Percentiles rank a stretch among this genome's conserved stretches.
These are phyloP conservation scores for Hydraecia micacea DNA, from an alignment of 2,888 invertebrate species.

Conservation along the genomic window DNA sequence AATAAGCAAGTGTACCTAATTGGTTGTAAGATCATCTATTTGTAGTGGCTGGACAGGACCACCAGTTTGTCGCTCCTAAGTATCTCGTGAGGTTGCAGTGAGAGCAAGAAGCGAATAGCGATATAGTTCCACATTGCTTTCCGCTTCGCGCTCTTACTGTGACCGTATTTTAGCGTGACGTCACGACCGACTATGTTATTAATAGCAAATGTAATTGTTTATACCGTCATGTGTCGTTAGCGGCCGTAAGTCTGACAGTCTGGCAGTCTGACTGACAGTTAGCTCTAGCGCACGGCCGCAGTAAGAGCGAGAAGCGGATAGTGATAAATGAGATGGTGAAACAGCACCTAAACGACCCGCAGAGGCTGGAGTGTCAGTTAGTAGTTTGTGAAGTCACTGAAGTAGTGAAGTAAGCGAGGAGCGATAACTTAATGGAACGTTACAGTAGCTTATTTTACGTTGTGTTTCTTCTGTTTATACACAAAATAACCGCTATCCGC, in stretches of 20 bases:
- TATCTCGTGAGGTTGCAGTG: conserved; percentile 42
- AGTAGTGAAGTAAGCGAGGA: not conserved
- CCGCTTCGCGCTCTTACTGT: not conserved
- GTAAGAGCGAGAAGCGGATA: not conserved
- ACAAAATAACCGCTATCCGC: conserved; percentile 42
- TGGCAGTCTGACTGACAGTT: not conserved
- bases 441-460: not conserved
- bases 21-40: not conserved
- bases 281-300: not conserved
- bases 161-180: not conserved
- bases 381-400: not conserved
- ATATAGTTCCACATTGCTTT: no score
- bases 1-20: not conserved
- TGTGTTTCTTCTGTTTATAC: not conserved
- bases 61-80: not conserved
- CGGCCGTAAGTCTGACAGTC: not conserved
- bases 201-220: not conserved
- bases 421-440: not conserved
- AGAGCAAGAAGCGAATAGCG: conserved; percentile 12
- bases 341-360: not conserved
- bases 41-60: not conserved
- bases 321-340: not conserved
- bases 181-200: not conserved
- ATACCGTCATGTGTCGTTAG: not conserved
- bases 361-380: not conserved